Conservation (phyloP, 2,113 vertebrate species). For the human region DNA sequence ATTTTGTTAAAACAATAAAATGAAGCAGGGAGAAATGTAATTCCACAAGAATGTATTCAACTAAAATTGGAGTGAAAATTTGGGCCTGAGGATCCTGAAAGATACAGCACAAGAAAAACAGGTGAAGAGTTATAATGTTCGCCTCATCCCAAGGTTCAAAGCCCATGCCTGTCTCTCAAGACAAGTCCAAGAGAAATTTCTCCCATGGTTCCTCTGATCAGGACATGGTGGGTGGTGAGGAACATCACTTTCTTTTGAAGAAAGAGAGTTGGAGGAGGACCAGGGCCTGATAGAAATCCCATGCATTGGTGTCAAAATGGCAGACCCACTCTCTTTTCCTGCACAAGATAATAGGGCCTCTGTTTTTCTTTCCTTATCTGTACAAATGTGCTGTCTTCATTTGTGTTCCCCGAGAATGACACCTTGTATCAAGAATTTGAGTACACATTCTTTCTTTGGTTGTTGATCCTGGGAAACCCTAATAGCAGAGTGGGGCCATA, state of each 20-base stretch:
- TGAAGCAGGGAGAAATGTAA: background rate
- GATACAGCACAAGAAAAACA: background rate
- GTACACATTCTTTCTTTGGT: background rate
- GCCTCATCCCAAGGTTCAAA: background rate
- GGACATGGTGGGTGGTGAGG: accelerated
- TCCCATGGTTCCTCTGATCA: background rate
- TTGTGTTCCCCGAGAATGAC: background rate
- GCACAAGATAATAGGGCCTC: background rate
- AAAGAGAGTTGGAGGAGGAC: background rate
- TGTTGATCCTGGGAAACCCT: background rate
- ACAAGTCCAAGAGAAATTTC: background rate
- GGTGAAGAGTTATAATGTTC: accelerated
- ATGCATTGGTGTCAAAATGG: accelerated
- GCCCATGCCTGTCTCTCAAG: too few species aligned
- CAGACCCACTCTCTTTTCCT: accelerated
- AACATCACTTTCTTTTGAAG: background rate
- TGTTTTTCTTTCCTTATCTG: background rate
- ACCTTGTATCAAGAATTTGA: background rate
- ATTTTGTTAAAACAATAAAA: background rate
- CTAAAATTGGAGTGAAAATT: background rate
- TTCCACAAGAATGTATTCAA: background rate
- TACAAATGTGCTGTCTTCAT: background rate
- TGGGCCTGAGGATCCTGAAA: too few species aligned
- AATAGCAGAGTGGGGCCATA: too few species aligned
- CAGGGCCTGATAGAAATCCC: accelerated